Evolutionary conservation across 2,888 invertebrate genomes (phyloP), one percentile per base, ranked within the genome.

Genomic region (Coecobrya sp.): DNA sequence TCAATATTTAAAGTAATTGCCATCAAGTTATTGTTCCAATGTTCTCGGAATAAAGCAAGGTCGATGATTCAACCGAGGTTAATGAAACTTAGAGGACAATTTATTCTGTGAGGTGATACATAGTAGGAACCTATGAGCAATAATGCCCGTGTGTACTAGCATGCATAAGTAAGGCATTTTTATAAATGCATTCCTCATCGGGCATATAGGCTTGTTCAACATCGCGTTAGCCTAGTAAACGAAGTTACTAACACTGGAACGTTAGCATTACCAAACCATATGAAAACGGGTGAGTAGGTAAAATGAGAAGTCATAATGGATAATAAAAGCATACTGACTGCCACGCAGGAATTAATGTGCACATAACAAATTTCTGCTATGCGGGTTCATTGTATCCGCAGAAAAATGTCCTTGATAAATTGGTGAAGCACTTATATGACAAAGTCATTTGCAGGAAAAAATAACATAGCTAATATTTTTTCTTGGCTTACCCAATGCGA

Each of bases 401-500:
- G 13, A 3, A 5, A 25, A 16, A 10, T 45, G 73, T 73, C 73
- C 73, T 73, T 73, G 73, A 79, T 52, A 45, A 22, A 22, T 16
- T 11, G 11, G 22, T 73, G 22, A 73, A 73, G 3, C 25, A 68
- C 36, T 36, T 52, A 16, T n/a, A n/a, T n/a, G 55, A 55, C 55
- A 4, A n/a, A 13, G 70, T 13, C n/a, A 36, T 68, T 11, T 30
- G 4, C 8, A 70, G 22, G 16, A 36, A 68, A 36, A 70, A 36
- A 65, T 11, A 13, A 11, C 27, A 16, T 22, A n/a, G n/a, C n/a
- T n/a, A 22, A 68, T 30, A 27, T 30, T 22, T 42, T 19, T 68
- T 30, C n/a, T n/a, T n/a, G 0, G 59, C 91, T 92, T 79, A 93
- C 93, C 92, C 92, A 55, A 65, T 42, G 27, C 91, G 89, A 68